Evolutionary conservation across 1,140 invertebrate species (phyloP), one percentile per base, ranked within the genome.

Genomic region (Bacillus rossius): DNA sequence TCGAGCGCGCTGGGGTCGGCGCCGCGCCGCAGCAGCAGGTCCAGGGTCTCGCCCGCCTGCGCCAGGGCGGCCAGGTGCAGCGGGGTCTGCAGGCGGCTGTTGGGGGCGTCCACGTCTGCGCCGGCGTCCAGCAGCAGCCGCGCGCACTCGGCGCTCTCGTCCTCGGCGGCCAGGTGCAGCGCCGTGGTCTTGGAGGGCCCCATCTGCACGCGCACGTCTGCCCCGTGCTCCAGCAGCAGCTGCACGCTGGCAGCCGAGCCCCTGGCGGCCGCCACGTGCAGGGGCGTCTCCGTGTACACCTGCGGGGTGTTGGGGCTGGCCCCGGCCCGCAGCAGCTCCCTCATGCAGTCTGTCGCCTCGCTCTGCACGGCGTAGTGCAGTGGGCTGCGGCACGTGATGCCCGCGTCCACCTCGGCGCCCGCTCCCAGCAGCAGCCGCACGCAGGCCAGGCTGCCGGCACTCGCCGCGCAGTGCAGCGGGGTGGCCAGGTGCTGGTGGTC

Each of bases 201-300:
- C 42, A 84, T 78, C 56, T 87, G 85, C 0, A 87, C 85, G 26
- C 85, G 77, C 2, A 89, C 86, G 64, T 91, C 87, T 3, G 89
- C 89, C 17, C 87, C 87, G 58, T 86, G 77, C 50, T 77, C 77
- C 25, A 92, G 72, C 2, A 92, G 72, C 17, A 91, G 66, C 65
- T 83, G 82, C 3, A 89, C 76, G 66, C 86, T 88, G 50, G 76
- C 74, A 0, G 79, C 74, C 25, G 83, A 83, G 8, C 90, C 90
- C 29, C 88, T 72, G 43, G 85, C 81, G 16, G 88, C 85, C 8
- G 90, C 89, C 3, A 92, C 84, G 61, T 93, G 91, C 3, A 94
- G 69, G 0, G 91, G 89, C 0, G 90, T 91, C 75, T 92, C 89
- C 3, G 86, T 90, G 62, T 84, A 90, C 22, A 89, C 83, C 77